phyloP scores from a whole-genome alignment of 1,140 invertebrate genomes.

The Zaprionus kolodkinae region DNA sequence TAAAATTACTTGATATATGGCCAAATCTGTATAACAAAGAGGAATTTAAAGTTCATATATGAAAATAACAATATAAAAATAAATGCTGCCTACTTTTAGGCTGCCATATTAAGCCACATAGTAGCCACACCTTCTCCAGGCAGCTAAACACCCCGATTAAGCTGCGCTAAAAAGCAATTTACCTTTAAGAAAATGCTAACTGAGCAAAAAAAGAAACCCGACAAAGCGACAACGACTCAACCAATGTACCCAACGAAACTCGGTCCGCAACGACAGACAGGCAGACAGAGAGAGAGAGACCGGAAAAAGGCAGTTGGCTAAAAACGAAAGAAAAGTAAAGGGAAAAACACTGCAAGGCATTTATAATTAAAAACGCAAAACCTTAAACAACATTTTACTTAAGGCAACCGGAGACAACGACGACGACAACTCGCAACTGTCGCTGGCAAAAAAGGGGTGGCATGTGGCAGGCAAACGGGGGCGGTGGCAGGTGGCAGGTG shows the following conservation, averaged over 20 bases:
- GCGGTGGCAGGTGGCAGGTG: conserved; percentile 10
- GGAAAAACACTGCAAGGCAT: conserved; percentile 61
- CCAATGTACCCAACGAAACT: neutral
- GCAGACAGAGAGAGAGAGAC: conserved; percentile 36
- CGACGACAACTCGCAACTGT: conserved; percentile 29
- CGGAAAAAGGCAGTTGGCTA: conserved; percentile 25
- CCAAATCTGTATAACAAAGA: no score
- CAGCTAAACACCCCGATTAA: neutral
- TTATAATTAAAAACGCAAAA: conserved; percentile 79
- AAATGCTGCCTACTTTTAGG: neutral
- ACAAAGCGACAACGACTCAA: conserved; percentile 7
- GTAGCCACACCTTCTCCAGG: neutral
- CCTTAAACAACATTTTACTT: conserved; percentile 68
- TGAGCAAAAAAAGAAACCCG: conserved; percentile 19
- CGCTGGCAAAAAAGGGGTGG: neutral
- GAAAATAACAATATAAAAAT: no score
- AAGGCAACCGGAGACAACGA: conserved; percentile 26
- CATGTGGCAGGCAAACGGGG: neutral
- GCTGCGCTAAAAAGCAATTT: conserved; percentile 32
- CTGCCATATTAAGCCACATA: neutral
- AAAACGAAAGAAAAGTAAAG: neutral
- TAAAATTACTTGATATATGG: neutral
- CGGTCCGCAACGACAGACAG: conserved; percentile 11
- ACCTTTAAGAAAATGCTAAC: conserved; percentile 42
- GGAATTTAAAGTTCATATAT: no score